Conservation (phyloP, 2,113 vertebrate genomes). For the Scortum barcoo region DNA sequence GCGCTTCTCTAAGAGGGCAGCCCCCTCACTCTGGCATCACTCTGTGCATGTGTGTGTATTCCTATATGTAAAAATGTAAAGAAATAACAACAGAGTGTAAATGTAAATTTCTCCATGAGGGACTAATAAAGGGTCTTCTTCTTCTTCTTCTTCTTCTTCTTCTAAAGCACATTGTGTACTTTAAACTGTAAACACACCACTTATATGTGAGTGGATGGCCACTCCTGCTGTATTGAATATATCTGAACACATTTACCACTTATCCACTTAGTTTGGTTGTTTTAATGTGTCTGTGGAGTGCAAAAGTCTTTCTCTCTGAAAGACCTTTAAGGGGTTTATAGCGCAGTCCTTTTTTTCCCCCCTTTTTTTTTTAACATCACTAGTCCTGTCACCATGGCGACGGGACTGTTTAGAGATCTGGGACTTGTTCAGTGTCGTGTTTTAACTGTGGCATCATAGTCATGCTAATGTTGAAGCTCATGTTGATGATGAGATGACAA, state of each 20-base stretch:
- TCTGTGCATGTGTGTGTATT: no score
- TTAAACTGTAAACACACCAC: no score
- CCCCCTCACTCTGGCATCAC: no score
- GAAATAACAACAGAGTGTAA: no score
- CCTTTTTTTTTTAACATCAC: conserved; percentile 29
- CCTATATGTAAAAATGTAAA: no score
- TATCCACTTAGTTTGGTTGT: not conserved
- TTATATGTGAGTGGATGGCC: no score
- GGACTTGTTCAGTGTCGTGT: conserved; percentile 42
- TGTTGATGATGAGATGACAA: conserved; percentile 31
- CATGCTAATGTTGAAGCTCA: conserved; percentile 30
- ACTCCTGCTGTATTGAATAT: not conserved
- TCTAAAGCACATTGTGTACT: no score
- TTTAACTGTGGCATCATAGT: conserved; percentile 39
- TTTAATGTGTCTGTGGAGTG: not conserved
- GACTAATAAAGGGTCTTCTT: no score
- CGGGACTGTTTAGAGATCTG: conserved; percentile 13
- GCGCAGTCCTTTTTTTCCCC: not conserved
- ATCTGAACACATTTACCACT: not conserved
- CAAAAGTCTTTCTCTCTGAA: not conserved
- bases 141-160: no score
- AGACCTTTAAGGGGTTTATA: conserved; percentile 12
- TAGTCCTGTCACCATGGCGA: conserved; percentile 36
- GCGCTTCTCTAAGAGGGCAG: no score
- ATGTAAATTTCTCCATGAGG: no score